Percentiles rank a stretch among this genome's conserved stretches.
Evolutionary conservation across 2,888 invertebrate species (phyloP).

Genomic region (Caenorhabditis becei): DNA sequence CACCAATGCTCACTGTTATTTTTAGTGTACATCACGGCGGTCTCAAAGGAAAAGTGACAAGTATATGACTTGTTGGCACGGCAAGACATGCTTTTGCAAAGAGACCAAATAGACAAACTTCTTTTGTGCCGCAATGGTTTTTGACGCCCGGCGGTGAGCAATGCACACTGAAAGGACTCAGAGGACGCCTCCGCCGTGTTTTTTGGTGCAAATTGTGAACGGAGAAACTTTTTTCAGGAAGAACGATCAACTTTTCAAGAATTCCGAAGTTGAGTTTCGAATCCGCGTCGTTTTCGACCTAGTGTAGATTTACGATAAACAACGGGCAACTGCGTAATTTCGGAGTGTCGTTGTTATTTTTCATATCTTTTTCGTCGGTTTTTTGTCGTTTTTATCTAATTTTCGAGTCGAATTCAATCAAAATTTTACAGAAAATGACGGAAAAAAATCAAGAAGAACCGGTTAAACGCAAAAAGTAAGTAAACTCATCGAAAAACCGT

Average conservation of each 20-base stretch:
- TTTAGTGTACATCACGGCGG: conserved; percentile 36
- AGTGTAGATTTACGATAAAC: too few relatives aligned
- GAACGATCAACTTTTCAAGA: too few relatives aligned
- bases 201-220: conserved; percentile 5
- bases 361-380: background rate
- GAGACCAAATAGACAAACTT: conserved; percentile 15
- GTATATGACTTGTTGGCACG: conserved; percentile 48
- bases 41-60: conserved; percentile 25
- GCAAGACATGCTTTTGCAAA: background rate
- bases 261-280: background rate
- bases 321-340: conserved; percentile 36
- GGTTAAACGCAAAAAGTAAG: conserved; percentile 37
- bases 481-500: background rate
- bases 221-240: background rate
- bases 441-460: background rate
- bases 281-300: background rate
- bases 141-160: conserved; percentile 43
- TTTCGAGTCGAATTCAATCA: background rate
- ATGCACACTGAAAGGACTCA: conserved; percentile 28
- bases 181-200: conserved; percentile 16
- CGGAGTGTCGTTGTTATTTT: conserved; percentile 36
- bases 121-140: conserved; percentile 40
- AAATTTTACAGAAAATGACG: conserved; percentile 21
- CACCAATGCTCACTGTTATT: conserved; percentile 57
- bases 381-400: background rate